These are phyloP conservation scores for Asarcornis scutulata DNA, from an alignment of 2,113 vertebrate genomes.

Conservation along the genomic window DNA sequence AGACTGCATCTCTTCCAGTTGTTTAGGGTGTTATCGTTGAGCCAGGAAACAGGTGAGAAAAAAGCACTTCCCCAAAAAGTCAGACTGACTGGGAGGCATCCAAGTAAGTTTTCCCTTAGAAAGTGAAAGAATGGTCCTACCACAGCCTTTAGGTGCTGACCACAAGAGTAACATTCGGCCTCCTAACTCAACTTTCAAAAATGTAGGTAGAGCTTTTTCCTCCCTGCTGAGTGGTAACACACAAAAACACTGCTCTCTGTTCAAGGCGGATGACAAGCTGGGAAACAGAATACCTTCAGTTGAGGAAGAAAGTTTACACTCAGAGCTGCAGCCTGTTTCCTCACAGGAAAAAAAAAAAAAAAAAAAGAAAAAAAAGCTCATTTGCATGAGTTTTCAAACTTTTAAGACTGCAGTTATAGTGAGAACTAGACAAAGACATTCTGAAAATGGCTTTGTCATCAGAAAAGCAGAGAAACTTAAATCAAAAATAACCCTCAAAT, in stretches of 20 bases:
- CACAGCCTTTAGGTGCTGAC: neutral
- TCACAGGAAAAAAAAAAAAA: neutral
- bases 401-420: neutral
- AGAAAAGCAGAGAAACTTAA: constrained; percentile 13
- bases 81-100: neutral
- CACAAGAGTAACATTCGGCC: neutral
- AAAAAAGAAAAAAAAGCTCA: neutral
- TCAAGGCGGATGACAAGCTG: neutral
- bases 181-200: neutral
- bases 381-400: neutral
- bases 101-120: neutral
- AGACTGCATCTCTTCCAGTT: neutral
- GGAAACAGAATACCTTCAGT: neutral
- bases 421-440: constrained; percentile 1
- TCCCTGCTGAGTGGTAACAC: neutral
- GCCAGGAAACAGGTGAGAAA: neutral
- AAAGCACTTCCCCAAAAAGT: neutral
- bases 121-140: neutral
- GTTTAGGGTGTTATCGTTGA: neutral
- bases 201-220: neutral
- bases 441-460: constrained; percentile 10
- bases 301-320: neutral
- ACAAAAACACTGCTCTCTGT: neutral
- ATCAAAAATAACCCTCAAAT: neutral
- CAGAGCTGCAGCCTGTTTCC: neutral